A percentile compares a stretch with the other conserved stretches of the same genome.
Evolutionary conservation across 2,888 invertebrate species (phyloP).

Genomic region (Pantelozetes paolii): DNA sequence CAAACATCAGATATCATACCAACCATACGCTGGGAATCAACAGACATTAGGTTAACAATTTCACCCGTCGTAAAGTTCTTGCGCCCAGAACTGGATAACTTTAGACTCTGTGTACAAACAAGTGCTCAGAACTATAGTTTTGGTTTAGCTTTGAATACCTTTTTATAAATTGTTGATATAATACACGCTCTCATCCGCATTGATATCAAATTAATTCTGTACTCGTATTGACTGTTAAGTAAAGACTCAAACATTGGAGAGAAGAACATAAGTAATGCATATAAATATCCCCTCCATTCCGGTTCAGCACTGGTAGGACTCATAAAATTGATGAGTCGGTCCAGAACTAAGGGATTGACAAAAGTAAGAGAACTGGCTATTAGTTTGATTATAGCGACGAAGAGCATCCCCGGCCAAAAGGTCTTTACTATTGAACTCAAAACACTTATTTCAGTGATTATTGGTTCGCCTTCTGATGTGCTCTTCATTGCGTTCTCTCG

Average conservation of each 20-base stretch:
- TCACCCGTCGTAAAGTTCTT: conserved; percentile 49
- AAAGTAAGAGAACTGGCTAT: conserved; percentile 37
- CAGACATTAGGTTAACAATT: conserved; percentile 48
- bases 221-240: conserved; percentile 82
- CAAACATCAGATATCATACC: no score
- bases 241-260: conserved; percentile 75
- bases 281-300: conserved; percentile 79
- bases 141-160: no score
- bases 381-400: conserved; percentile 58
- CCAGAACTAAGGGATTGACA: conserved; percentile 42
- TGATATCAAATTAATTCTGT: conserved; percentile 81
- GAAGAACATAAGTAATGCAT: conserved; percentile 67
- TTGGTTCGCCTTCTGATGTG: background rate
- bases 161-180: conserved; percentile 80
- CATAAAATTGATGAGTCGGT: conserved; percentile 40
- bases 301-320: conserved; percentile 28
- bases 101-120: background rate
- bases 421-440: conserved; percentile 25
- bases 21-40: conserved; percentile 46
- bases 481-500: background rate
- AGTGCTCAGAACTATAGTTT: background rate
- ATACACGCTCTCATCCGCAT: conserved; percentile 81
- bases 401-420: conserved; percentile 40
- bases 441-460: conserved; percentile 13
- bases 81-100: conserved; percentile 54